phyloP scores from a whole-genome alignment of 1,140 invertebrate genomes.

The Rhopalosiphum padi region DNA sequence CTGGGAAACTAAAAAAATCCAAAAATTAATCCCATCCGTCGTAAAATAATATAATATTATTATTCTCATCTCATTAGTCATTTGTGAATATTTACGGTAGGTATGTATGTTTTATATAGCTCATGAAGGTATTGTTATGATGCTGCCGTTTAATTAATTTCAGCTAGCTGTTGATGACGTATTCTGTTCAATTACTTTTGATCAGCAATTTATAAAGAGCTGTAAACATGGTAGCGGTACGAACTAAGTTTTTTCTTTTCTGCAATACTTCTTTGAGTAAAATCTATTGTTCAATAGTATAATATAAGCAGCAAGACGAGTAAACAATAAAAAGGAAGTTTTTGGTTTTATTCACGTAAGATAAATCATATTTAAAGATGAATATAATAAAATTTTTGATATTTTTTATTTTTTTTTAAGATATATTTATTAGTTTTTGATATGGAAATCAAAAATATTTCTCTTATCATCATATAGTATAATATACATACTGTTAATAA shows the following conservation, averaged over 20 bases:
- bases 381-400: not conserved
- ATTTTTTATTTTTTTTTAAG: not conserved
- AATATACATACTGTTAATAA: no score
- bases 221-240: not conserved
- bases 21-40: not conserved
- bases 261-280: not conserved
- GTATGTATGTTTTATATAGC: not conserved
- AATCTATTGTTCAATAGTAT: not conserved
- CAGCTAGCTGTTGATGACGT: slow-evolving; percentile 23
- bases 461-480: not conserved
- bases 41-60: slow-evolving; percentile 7
- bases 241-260: not conserved
- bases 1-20: not conserved
- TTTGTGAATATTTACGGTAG: not conserved
- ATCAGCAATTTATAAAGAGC: slow-evolving; percentile 12
- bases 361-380: not conserved
- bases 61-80: not conserved
- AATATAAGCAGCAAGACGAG: not conserved
- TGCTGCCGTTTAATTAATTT: slow-evolving; percentile 7
- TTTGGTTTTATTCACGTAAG: not conserved
- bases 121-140: not conserved
- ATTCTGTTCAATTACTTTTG: slow-evolving; percentile 10
- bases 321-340: not conserved
- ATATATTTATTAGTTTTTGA: not conserved
- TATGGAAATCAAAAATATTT: not conserved